Base-by-base conservation (phyloP, 1,140 invertebrate genomes). In the Dendrolimus punctatus region DNA sequence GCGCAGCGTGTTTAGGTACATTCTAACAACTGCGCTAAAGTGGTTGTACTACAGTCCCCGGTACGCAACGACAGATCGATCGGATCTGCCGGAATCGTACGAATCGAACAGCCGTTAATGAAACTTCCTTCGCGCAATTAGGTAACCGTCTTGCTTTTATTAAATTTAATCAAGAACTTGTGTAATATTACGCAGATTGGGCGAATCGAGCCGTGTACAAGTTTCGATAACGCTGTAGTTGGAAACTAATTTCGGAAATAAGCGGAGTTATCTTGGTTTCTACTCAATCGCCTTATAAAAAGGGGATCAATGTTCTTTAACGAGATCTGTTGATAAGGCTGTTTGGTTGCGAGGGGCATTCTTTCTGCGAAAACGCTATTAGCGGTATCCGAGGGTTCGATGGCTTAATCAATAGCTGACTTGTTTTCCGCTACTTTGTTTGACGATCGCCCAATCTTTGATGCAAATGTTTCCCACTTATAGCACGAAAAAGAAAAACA, bases 151-250 rank as follows among this genome's bases (percentile, higher is more conserved):
- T 86, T 83, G 78, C 73, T 86, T 86, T 86, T 86, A 86, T 86
- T 84, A 86, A 86, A 84, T 86, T 86, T 86, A 86, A 86, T 86
- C 80, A 86, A 81, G 80, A 86, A 86, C 80, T 86, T 86, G 73
- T 81, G 80, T 73, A 86, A 86, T 86, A 84, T 86, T 80, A 84
- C 78, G 78, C 83, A 84, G 80, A 86, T 86, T 83, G 80, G 79
- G 46, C 79, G 79, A 79, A 84, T 85, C 82, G 72, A 73, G 71
- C 73, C 78, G 73, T 77, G 76, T 80, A 81, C 76, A 86, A 84
- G 83, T 86, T 85, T 80, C 78, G 75, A 86, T 81, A 79, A 73
- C 79, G 71, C 66, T 73, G 66, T 82, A 83, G 80, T 85, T 85
- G 65, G 55, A 66, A 84, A 86, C 80, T 84, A 86, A 86, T 86